Conservation (phyloP, 2,113 vertebrate species). For the Chloebia gouldiae region DNA sequence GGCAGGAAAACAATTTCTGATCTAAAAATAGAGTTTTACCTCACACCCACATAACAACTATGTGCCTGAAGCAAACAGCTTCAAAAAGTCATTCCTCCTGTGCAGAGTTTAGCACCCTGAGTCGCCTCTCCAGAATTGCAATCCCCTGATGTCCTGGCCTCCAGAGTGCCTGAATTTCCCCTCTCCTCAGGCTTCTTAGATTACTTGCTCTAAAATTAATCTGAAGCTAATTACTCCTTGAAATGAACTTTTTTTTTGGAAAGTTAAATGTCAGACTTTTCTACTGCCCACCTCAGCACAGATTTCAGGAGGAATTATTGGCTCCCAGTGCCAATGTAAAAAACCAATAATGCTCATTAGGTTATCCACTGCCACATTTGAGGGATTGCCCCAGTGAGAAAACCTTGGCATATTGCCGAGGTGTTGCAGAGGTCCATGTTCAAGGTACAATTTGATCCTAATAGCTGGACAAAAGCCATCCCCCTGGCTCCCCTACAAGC, state of each 20-base stretch:
- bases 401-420: neutral
- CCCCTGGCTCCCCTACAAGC: neutral
- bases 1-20: neutral
- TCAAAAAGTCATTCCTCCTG: neutral
- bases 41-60: neutral
- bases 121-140: neutral
- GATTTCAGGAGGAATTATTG: neutral
- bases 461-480: neutral
- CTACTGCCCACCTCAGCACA: neutral
- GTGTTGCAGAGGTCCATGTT: neutral
- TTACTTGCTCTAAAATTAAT: neutral
- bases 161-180: neutral
- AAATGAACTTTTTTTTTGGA: neutral
- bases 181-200: neutral
- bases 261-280: conserved; percentile 26
- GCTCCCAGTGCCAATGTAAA: neutral
- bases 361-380: neutral
- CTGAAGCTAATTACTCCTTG: conserved; percentile 5
- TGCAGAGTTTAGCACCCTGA: neutral
- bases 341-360: neutral
- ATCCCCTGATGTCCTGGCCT: neutral
- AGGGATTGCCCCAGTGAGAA: neutral
- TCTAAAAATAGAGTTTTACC: neutral
- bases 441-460: neutral
- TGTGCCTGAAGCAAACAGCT: neutral